Conservation (phyloP, 2,113 vertebrate species). For the Paramisgurnus dabryanus region DNA sequence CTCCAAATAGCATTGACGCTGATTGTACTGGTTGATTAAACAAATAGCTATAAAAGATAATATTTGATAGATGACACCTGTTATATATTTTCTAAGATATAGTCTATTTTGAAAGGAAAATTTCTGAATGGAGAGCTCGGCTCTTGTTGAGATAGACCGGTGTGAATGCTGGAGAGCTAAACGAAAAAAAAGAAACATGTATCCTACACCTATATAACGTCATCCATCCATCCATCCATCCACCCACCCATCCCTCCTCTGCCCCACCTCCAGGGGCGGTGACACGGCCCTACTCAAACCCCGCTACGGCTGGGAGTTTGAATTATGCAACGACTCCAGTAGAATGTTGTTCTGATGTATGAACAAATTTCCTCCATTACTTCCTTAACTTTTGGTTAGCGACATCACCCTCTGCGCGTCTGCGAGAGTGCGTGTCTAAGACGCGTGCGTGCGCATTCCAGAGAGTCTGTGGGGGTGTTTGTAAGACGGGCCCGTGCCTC, state of each 20-base stretch:
- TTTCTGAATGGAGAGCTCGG: conserved; percentile 72
- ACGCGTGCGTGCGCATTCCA: conserved; percentile 24
- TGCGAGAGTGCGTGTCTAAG: conserved; percentile 44
- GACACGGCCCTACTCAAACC: conserved; percentile 75
- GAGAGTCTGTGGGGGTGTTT: conserved; percentile 65
- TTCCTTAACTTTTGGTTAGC: conserved; percentile 46
- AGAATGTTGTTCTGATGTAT: conserved; percentile 79
- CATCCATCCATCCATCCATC: conserved; percentile 20
- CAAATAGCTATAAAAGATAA: conserved; percentile 72
- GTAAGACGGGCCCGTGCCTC: conserved; percentile 74
- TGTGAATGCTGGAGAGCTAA: conserved; percentile 74
- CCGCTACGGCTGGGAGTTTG: conserved; percentile 68
- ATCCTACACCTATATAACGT: conserved; percentile 52
- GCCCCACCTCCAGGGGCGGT: conserved; percentile 58
- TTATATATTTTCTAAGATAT: conserved; percentile 84
- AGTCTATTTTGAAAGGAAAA: conserved; percentile 82
- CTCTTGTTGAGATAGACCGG: conserved; percentile 49
- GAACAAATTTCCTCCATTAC: conserved; percentile 71
- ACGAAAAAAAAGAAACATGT: conserved; percentile 59
- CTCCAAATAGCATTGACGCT: conserved; percentile 72
- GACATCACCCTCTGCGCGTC: conserved; percentile 53
- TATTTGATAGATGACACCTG: conserved; percentile 76
- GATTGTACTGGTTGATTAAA: conserved; percentile 71
- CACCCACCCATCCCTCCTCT: conserved; percentile 56
- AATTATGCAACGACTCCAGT: conserved; percentile 81